phyloP scores from a whole-genome alignment of 2,888 invertebrate genomes.

The Trichopoda pennipes region DNA sequence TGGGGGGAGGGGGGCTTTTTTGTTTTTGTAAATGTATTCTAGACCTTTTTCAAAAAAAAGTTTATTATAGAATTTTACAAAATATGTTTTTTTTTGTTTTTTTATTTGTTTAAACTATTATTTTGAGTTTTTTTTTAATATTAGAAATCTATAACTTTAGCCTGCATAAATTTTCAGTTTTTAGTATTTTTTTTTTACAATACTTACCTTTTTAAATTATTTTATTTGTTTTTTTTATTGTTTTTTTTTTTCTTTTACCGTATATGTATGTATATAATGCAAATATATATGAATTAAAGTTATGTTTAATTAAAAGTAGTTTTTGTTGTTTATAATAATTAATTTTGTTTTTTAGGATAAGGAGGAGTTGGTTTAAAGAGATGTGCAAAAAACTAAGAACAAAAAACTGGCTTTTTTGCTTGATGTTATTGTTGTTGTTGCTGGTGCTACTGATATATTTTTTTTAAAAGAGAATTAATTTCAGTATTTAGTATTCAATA shows the following conservation, averaged over 20 bases:
- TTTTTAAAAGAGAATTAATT: not conserved
- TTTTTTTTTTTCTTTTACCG: constrained; percentile 35
- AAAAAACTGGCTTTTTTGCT: constrained; percentile 2
- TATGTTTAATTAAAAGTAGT: constrained; percentile 65
- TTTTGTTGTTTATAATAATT: constrained; percentile 53
- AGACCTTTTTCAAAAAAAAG: constrained; percentile 24
- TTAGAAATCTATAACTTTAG: constrained; percentile 57
- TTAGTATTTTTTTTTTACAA: constrained; percentile 53
- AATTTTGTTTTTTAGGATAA: constrained; percentile 29
- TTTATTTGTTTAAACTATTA: constrained; percentile 8
- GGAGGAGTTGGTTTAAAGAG: constrained; percentile 47
- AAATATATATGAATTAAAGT: constrained; percentile 63
- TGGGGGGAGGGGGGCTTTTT: too few relatives aligned
- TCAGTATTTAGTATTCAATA: constrained; percentile 18
- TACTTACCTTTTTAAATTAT: constrained; percentile 56
- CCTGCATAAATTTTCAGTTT: constrained; percentile 35
- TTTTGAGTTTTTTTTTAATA: constrained; percentile 1
- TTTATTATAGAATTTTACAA: constrained; percentile 57
- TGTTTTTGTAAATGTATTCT: not conserved
- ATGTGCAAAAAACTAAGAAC: constrained; percentile 18
- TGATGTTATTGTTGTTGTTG: constrained; percentile 33
- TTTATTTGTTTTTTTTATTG: constrained; percentile 36
- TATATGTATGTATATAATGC: constrained; percentile 60
- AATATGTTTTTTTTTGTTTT: constrained; percentile 20
- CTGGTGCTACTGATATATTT: constrained; percentile 8